phyloP scores from a whole-genome alignment of 2,113 vertebrate genomes.

The Tamias sibiricus region DNA sequence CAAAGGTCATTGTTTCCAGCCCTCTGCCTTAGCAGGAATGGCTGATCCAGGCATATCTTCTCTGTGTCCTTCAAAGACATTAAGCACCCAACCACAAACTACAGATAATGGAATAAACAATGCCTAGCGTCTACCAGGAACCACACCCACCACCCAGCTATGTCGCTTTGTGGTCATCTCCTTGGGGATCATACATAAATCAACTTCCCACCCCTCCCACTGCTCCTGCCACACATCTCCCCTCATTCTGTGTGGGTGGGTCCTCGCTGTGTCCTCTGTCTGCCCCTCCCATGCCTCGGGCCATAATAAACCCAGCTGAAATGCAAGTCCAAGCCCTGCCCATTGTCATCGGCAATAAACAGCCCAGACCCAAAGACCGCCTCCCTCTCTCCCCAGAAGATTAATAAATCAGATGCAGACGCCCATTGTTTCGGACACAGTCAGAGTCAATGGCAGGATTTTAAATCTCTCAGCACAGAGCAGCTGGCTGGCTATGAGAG shows the following conservation, averaged over 20 bases:
- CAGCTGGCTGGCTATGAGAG: constrained; percentile 81
- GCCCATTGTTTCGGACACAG: constrained; percentile 79
- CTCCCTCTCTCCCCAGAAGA: constrained; percentile 75
- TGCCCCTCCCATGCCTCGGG: background rate
- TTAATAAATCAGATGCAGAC: constrained; percentile 83
- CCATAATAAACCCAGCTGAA: constrained; percentile 25
- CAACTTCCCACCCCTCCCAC: background rate
- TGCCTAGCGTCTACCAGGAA: background rate
- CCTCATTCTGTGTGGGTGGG: background rate
- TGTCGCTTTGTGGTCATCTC: background rate
- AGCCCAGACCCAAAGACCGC: constrained; percentile 58
- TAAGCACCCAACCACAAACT: background rate
- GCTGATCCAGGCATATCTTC: background rate
- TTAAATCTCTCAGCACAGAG: constrained; percentile 84
- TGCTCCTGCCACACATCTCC: background rate
- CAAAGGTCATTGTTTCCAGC: background rate
- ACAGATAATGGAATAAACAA: background rate
- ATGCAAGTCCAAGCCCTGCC: constrained; percentile 39
- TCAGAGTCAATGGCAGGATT: constrained; percentile 82
- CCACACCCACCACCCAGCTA: background rate
- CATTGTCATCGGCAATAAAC: constrained; percentile 68
- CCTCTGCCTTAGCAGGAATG: background rate
- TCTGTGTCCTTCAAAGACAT: background rate
- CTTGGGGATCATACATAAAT: background rate
- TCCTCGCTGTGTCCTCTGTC: background rate